A percentile compares a stretch with the other conserved stretches of the same genome.
Conservation (phyloP, 2,797 vertebrate species). For the Allobates femoralis region DNA sequence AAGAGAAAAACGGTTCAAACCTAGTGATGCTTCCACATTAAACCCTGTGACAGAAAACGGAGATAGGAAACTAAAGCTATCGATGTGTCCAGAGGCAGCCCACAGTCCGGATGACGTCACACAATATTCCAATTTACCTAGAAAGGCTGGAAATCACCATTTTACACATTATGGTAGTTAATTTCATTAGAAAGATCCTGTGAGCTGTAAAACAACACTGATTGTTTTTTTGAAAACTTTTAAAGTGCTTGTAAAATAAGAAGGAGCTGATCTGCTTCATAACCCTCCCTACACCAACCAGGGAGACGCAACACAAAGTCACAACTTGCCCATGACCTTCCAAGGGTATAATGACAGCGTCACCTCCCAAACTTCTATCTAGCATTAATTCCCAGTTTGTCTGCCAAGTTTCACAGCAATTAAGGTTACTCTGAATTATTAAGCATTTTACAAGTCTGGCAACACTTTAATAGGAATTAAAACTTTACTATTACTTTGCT, state of each 20-base stretch:
- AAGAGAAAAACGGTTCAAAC: neutral
- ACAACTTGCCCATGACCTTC: neutral
- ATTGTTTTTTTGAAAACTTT: no score
- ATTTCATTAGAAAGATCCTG: neutral
- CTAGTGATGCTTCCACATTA: neutral
- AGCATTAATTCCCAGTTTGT: neutral
- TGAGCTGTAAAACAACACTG: neutral
- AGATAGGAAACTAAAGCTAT: neutral
- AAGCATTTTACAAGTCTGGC: neutral
- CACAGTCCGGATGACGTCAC: neutral
- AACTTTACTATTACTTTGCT: neutral
- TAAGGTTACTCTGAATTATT: slow-evolving; percentile 2
- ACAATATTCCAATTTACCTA: neutral
- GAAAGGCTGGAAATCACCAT: neutral
- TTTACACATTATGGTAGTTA: neutral
- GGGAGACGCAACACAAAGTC: neutral
- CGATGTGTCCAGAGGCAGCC: neutral
- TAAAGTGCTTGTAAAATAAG: no score
- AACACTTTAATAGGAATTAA: neutral
- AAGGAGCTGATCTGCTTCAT: no score
- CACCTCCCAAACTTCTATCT: neutral
- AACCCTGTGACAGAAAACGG: neutral
- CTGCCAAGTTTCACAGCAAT: slow-evolving; percentile 12
- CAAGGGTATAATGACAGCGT: neutral
- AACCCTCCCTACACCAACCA: neutral